Evolutionary conservation across 2,888 invertebrate genomes (phyloP).

Genomic region (Byasa hedistus): DNA sequence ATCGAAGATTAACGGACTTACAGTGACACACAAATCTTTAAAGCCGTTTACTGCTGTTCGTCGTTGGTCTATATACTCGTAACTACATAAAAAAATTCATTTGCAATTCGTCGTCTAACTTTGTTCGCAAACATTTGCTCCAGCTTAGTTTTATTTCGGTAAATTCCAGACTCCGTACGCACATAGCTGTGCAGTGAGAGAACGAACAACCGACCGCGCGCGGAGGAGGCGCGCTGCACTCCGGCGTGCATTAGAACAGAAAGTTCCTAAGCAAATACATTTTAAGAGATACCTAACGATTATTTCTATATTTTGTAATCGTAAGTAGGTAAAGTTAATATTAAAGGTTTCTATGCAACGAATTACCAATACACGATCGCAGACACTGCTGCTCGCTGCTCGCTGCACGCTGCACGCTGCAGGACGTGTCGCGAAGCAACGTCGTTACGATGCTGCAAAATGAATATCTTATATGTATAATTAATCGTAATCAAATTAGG

Average conservation of each 20-base stretch:
- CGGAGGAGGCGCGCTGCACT: slow-evolving; percentile 14
- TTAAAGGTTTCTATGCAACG: slow-evolving; percentile 77
- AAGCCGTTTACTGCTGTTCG: too few relatives aligned
- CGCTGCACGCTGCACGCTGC: slow-evolving; percentile 12
- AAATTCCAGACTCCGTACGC: too few relatives aligned
- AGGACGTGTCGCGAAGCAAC: slow-evolving; percentile 22
- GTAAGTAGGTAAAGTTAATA: slow-evolving; percentile 65
- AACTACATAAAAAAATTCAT: too few relatives aligned
- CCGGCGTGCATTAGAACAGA: slow-evolving; percentile 63
- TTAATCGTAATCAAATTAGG: slow-evolving; percentile 42
- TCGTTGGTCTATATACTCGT: too few relatives aligned
- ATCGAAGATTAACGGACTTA: too few relatives aligned
- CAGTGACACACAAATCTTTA: too few relatives aligned
- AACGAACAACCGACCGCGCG: neutral
- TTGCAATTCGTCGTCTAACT: too few relatives aligned
- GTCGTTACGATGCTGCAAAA: slow-evolving; percentile 37
- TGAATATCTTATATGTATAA: slow-evolving; percentile 32
- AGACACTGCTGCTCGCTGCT: slow-evolving; percentile 39
- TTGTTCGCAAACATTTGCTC: too few relatives aligned
- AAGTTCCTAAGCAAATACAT: slow-evolving; percentile 73
- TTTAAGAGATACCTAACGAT: slow-evolving; percentile 59
- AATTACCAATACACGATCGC: slow-evolving; percentile 60
- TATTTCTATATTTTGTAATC: slow-evolving; percentile 63
- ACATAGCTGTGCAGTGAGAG: too few relatives aligned
- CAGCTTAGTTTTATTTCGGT: too few relatives aligned